Percentiles rank a stretch among this genome's conserved stretches.
These are phyloP conservation scores for Gadus chalcogrammus DNA, from an alignment of 2,113 vertebrate species.

Conservation along the genomic window DNA sequence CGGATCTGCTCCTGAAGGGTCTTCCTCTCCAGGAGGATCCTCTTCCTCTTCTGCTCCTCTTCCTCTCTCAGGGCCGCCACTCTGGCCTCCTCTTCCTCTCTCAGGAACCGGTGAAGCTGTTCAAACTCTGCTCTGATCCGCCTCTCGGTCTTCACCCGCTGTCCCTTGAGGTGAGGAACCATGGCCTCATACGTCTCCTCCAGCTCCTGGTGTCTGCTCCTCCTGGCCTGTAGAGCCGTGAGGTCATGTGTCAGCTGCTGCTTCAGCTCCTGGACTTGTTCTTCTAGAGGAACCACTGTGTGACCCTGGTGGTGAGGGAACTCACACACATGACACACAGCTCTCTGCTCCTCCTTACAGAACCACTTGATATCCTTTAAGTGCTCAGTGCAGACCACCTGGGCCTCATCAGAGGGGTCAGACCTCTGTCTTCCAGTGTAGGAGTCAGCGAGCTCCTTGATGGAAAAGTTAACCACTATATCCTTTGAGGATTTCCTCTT, in stretches of 20 bases:
- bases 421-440: constrained; percentile 12
- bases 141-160: constrained; percentile 14
- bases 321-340: constrained; percentile 12
- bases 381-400: neutral
- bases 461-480: neutral
- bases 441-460: constrained; percentile 25
- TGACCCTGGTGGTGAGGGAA: neutral
- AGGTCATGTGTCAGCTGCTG: neutral
- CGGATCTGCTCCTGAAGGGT: neutral
- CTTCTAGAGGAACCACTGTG: neutral
- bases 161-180: too few relatives aligned
- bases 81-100: constrained; percentile 49
- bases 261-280: constrained; percentile 1
- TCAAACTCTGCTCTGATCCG: constrained; percentile 41
- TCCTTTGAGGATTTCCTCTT: constrained; percentile 12
- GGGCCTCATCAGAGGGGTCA: neutral
- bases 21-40: constrained; percentile 17
- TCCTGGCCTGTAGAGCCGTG: too few relatives aligned
- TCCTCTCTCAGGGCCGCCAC: constrained; percentile 44
- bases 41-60: constrained; percentile 38
- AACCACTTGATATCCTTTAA: constrained; percentile 3
- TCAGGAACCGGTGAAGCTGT: constrained; percentile 39
- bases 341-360: constrained; percentile 7
- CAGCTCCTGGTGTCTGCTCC: too few relatives aligned
- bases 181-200: too few relatives aligned